Evolutionary conservation across 2,113 vertebrate species (phyloP).

Genomic region (Petrocephalus zakoni): DNA sequence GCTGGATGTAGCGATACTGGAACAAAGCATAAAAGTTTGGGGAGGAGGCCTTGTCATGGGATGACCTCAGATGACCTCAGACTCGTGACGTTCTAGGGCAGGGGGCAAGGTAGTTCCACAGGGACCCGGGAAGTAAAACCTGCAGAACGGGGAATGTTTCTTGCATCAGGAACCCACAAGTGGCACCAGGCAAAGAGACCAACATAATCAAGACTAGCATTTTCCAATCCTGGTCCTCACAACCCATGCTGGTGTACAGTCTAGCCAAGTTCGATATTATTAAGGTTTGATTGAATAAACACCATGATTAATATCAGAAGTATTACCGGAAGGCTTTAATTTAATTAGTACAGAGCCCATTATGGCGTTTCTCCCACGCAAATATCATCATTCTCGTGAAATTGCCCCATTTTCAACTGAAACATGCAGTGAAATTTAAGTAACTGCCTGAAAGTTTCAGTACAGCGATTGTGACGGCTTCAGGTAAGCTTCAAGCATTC

Average conservation of each 20-base stretch:
- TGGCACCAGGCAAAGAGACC: background rate
- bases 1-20: background rate
- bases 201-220: background rate
- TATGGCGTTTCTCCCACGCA: background rate
- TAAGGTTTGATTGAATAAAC: background rate
- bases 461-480: background rate
- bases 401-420: background rate
- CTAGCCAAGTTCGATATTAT: background rate
- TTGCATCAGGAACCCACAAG: background rate
- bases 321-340: background rate
- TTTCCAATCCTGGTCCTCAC: background rate
- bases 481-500: background rate
- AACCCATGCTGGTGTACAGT: background rate
- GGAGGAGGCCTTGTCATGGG: background rate
- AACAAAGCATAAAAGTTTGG: background rate
- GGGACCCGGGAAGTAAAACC: conserved; percentile 84
- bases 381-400: background rate
- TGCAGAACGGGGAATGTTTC: conserved; percentile 41
- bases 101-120: conserved; percentile 80
- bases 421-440: background rate
- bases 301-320: background rate
- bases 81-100: conserved; percentile 74
- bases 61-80: conserved; percentile 54
- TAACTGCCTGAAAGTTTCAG: background rate
- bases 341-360: background rate